Evolutionary conservation across 1,140 invertebrate genomes (phyloP).

Genomic region (Phortica variegata): DNA sequence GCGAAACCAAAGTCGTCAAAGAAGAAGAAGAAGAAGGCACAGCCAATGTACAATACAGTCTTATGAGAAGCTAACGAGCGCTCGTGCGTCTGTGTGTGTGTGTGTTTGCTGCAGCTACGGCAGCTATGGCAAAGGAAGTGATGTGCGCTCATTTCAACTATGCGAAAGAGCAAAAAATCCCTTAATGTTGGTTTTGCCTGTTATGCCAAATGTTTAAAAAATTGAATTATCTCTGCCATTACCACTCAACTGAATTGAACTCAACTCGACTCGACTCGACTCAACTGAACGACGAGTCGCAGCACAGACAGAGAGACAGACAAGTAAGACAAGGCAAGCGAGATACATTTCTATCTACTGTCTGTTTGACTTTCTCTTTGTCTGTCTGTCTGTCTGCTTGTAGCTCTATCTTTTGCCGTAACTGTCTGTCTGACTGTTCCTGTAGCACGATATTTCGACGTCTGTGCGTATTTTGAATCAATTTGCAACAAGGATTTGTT

Average conservation of each 20-base stretch:
- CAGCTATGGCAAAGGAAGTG: slow-evolving; percentile 10
- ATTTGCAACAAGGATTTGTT: slow-evolving; percentile 55
- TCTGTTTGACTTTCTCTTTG: slow-evolving; percentile 4
- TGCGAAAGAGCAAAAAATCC: slow-evolving; percentile 42
- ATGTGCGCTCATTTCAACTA: slow-evolving; percentile 1
- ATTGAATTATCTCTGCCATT: slow-evolving; percentile 57
- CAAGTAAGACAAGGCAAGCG: slow-evolving; percentile 7
- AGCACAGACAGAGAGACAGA: slow-evolving; percentile 11
- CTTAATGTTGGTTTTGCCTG: slow-evolving; percentile 57
- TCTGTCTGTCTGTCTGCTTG: neutral
- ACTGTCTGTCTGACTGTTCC: slow-evolving; percentile 14
- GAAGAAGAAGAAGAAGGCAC: no score
- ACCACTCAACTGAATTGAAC: no score
- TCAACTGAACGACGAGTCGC: slow-evolving; percentile 37
- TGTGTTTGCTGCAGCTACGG: slow-evolving; percentile 30
- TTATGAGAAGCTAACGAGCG: no score
- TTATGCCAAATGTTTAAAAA: slow-evolving; percentile 57
- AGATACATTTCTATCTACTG: neutral
- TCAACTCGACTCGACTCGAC: no score
- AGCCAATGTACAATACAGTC: no score
- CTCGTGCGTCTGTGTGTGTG: slow-evolving; percentile 11
- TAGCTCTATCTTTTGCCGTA: slow-evolving; percentile 8
- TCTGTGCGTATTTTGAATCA: slow-evolving; percentile 51
- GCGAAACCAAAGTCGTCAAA: no score
- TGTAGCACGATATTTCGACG: no score